Evolutionary conservation across 2,113 vertebrate genomes (phyloP).

Genomic region (Telmatochromis brichardi): DNA sequence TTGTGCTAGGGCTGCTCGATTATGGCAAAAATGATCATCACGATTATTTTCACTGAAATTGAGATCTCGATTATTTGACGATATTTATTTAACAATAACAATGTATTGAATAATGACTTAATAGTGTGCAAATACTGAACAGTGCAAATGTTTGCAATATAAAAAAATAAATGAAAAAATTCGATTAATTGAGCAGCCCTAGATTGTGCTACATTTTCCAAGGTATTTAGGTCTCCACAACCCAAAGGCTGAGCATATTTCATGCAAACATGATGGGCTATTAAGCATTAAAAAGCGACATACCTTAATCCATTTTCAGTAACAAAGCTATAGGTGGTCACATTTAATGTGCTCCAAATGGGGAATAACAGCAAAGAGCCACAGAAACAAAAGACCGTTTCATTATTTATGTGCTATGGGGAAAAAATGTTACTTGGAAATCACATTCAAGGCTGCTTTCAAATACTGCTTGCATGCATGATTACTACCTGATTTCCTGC

Average conservation of each 20-base stretch:
- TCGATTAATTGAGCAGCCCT: too few relatives aligned
- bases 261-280: neutral
- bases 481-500: neutral
- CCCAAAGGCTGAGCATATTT: neutral
- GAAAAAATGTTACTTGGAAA: neutral
- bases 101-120: too few relatives aligned
- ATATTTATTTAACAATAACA: too few relatives aligned
- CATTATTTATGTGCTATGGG: neutral
- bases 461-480: neutral
- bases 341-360: neutral
- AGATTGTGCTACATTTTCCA: neutral
- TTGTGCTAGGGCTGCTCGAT: neutral
- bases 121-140: too few relatives aligned
- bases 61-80: too few relatives aligned
- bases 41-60: too few relatives aligned
- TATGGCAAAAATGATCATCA: too few relatives aligned
- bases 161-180: too few relatives aligned
- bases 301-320: neutral
- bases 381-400: neutral
- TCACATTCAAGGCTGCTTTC: neutral
- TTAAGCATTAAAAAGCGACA: neutral
- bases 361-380: neutral
- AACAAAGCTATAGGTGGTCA: neutral
- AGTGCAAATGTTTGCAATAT: too few relatives aligned
- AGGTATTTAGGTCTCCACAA: neutral